Evolutionary conservation across 2,888 invertebrate genomes (phyloP).

Genomic region (Hypolimnas misippus): DNA sequence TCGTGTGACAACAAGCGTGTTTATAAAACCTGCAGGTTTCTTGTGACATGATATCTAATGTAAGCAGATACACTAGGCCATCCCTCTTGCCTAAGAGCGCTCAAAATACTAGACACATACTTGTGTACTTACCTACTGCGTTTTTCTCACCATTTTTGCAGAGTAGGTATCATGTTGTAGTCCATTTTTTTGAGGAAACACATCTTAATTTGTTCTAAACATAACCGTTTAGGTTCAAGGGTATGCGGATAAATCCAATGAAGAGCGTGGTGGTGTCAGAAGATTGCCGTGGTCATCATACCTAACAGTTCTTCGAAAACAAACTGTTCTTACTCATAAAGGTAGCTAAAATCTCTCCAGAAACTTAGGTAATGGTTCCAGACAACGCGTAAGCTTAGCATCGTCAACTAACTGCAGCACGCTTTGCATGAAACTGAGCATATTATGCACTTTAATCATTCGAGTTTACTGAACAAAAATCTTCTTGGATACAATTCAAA

Average conservation of each 20-base stretch:
- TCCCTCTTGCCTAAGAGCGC: background rate
- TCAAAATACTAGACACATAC: background rate
- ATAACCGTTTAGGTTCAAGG: background rate
- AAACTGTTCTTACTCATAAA: conserved; percentile 13
- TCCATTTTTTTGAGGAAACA: background rate
- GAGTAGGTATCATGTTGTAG: conserved; percentile 2
- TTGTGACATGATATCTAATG: background rate
- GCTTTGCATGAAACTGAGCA: conserved; percentile 4
- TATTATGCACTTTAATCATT: conserved; percentile 3
- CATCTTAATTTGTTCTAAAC: background rate
- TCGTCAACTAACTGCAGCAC: conserved; percentile 4
- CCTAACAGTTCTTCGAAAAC: conserved; percentile 16
- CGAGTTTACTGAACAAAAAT: conserved; percentile 3
- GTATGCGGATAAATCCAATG: background rate
- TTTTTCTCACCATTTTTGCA: background rate
- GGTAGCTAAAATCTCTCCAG: conserved; percentile 12
- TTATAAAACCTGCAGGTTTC: background rate
- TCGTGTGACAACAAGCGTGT: conserved; percentile 1
- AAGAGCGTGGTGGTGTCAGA: conserved; percentile 13
- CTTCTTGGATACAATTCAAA: conserved; percentile 2
- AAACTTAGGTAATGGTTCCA: conserved; percentile 11
- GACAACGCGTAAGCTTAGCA: conserved; percentile 7
- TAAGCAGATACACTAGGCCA: background rate
- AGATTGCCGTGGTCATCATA: conserved; percentile 20
- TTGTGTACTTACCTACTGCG: background rate